Evolutionary conservation across 2,888 invertebrate genomes (phyloP).

Genomic region (Agelastica alni): DNA sequence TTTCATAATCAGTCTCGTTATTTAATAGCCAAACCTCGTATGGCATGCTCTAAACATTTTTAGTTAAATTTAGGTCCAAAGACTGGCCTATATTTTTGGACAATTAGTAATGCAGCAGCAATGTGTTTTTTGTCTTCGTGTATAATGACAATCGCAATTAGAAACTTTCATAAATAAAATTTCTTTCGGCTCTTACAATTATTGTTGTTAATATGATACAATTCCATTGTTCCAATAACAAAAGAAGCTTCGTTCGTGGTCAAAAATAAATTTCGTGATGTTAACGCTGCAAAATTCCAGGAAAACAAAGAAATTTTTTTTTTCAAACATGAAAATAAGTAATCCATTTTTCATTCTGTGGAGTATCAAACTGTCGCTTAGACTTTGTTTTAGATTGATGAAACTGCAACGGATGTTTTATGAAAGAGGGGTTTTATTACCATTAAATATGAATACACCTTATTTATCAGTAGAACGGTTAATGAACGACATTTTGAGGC

Average conservation of each 20-base stretch:
- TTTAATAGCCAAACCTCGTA: too few species aligned
- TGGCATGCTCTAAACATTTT: too few species aligned
- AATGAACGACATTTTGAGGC: too few species aligned
- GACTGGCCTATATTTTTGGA: too few species aligned
- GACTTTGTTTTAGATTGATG: constrained; percentile 36
- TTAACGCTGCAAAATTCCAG: not conserved
- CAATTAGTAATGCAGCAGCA: too few species aligned
- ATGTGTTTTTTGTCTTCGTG: not conserved
- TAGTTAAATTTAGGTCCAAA: too few species aligned
- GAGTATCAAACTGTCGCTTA: constrained; percentile 28
- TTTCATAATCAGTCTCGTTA: too few species aligned
- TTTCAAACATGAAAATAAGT: constrained; percentile 27
- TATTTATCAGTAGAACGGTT: not conserved
- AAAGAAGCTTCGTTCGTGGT: too few species aligned
- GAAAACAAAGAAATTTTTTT: constrained; percentile 19
- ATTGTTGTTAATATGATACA: not conserved
- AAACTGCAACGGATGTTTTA: constrained; percentile 29
- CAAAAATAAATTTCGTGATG: not conserved
- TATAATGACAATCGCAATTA: not conserved
- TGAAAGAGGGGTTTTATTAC: constrained; percentile 18
- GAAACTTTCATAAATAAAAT: not conserved
- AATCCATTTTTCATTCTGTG: constrained; percentile 36
- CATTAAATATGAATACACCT: constrained; percentile 10
- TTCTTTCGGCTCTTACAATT: not conserved
- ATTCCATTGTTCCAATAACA: constrained; percentile 1